Conservation (phyloP, 2,113 vertebrate genomes). For the Burhinus oedicnemus region DNA sequence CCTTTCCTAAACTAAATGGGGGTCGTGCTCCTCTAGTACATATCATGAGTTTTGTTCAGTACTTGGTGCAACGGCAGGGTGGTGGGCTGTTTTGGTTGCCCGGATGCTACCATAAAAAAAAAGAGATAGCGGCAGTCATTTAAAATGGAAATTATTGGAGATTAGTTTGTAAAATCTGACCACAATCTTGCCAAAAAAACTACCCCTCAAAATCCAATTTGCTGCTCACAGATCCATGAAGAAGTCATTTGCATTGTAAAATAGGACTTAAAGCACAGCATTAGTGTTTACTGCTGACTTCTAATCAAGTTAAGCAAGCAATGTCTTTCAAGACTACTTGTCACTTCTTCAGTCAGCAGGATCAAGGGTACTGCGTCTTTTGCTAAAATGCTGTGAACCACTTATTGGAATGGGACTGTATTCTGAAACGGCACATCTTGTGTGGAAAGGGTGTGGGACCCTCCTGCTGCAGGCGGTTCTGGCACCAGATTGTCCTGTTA, state of each 20-base stretch:
- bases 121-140: neutral
- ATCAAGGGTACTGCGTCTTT: neutral
- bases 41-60: neutral
- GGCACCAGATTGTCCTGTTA: neutral
- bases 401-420: neutral
- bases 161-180: neutral
- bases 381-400: neutral
- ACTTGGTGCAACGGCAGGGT: fast-evolving
- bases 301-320: neutral
- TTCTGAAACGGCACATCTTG: neutral
- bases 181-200: neutral
- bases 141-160: neutral
- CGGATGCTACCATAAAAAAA: neutral
- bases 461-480: neutral
- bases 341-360: neutral
- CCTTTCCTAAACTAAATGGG: neutral
- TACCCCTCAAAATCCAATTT: neutral
- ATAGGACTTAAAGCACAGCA: neutral
- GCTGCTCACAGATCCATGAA: neutral
- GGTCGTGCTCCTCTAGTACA: fast-evolving
- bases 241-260: neutral
- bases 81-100: neutral
- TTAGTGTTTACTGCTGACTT: neutral
- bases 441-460: neutral
- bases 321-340: neutral